phyloP scores from a whole-genome alignment of 2,797 vertebrate genomes.

The Tenualosa ilisha region DNA sequence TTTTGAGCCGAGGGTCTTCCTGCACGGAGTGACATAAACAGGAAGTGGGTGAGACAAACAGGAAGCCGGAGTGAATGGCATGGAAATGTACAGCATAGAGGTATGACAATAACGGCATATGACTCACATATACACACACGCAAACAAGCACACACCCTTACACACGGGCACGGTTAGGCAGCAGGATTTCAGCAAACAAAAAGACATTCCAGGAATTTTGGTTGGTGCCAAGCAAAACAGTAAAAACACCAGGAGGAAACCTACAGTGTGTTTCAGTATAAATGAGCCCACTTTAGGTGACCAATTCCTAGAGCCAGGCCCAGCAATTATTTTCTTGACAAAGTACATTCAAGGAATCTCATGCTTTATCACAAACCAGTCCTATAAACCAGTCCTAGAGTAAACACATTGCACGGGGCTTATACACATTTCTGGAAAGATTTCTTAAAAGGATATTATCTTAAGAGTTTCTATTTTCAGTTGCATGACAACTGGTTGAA shows the following conservation, averaged over 20 bases:
- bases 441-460: too few species aligned
- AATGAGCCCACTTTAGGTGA: background rate
- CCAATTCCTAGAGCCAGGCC: background rate
- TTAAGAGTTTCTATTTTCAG: too few species aligned
- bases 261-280: background rate
- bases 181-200: background rate
- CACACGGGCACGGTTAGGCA: background rate
- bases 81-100: background rate
- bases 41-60: conserved; percentile 39
- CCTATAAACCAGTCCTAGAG: too few species aligned
- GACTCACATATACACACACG: background rate
- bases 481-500: too few species aligned
- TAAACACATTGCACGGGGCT: too few species aligned
- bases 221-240: background rate
- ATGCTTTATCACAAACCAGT: background rate
- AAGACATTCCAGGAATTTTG: background rate
- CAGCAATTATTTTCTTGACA: background rate
- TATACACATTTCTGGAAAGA: too few species aligned
- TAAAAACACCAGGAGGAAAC: background rate
- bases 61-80: background rate
- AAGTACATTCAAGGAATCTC: background rate
- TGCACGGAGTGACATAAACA: conserved; percentile 70
- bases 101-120: background rate
- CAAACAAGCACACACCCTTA: background rate
- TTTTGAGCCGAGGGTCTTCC: conserved; percentile 91